Conservation (phyloP, 2,888 invertebrate species). For the Dynastes tityus region DNA sequence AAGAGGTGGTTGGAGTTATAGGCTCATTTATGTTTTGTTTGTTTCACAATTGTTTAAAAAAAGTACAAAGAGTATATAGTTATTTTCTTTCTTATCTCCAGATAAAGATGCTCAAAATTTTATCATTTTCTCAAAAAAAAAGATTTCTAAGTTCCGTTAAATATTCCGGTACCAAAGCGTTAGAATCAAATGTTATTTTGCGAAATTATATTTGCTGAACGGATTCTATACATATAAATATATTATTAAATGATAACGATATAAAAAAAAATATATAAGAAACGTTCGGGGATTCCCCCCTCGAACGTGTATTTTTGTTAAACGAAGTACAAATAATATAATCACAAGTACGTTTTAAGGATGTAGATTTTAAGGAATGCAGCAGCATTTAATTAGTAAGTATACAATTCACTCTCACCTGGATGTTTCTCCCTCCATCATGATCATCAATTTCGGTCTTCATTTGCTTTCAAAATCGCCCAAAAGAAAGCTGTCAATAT, state of each 20-base stretch:
- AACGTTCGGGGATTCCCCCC: slow-evolving; percentile 59
- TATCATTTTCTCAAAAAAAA: slow-evolving; percentile 2
- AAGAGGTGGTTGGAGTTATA: background rate
- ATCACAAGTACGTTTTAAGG: slow-evolving; percentile 57
- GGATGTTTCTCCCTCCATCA: background rate
- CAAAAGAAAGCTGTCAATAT: too few relatives aligned
- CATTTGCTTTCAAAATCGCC: too few relatives aligned
- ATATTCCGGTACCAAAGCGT: slow-evolving; percentile 45
- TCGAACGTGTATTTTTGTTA: slow-evolving; percentile 69
- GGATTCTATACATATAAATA: slow-evolving; percentile 58
- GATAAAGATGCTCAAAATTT: slow-evolving; percentile 46
- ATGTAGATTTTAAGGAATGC: slow-evolving; percentile 50
- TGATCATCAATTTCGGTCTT: too few relatives aligned
- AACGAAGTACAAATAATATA: slow-evolving; percentile 68
- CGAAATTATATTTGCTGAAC: slow-evolving; percentile 52
- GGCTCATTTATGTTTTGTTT: background rate
- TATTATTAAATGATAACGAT: slow-evolving; percentile 55
- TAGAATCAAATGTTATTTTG: slow-evolving; percentile 62
- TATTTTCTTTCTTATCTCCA: background rate
- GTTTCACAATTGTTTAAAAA: background rate
- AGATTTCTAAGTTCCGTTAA: slow-evolving; percentile 5
- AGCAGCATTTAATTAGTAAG: slow-evolving; percentile 49
- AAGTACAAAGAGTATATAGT: background rate
- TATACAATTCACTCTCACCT: slow-evolving; percentile 39
- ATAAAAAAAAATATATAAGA: slow-evolving; percentile 47